phyloP scores from a whole-genome alignment of 2,888 invertebrate species.

The Pristionchus mayeri region DNA sequence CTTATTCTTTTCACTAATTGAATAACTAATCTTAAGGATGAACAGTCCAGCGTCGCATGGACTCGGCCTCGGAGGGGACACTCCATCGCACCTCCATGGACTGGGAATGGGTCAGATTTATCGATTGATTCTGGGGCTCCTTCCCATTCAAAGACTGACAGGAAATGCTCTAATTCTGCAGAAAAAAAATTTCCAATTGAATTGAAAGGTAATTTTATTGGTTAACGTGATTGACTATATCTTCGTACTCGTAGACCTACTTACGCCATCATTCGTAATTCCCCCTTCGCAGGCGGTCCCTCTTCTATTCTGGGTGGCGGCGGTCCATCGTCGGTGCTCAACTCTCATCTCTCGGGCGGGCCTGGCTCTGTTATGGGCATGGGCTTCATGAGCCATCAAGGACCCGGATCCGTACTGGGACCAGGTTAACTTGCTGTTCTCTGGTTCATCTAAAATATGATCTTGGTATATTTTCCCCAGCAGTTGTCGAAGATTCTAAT shows the following conservation, averaged over 20 bases:
- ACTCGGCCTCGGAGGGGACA: constrained; percentile 61
- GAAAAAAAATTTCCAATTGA: no score
- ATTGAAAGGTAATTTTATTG: no score
- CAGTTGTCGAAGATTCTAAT: background rate
- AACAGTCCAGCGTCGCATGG: constrained; percentile 63
- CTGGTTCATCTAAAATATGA: no score
- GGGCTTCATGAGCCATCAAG: constrained; percentile 50
- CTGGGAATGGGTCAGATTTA: constrained; percentile 46
- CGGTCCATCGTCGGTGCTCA: constrained; percentile 42
- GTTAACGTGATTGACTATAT: no score
- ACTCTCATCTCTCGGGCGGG: constrained; percentile 44
- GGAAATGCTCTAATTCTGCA: no score
- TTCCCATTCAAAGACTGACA: no score
- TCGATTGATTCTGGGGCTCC: no score
- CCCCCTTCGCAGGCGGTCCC: constrained; percentile 45
- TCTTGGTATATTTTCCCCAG: background rate
- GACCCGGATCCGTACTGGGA: constrained; percentile 66
- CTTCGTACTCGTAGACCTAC: no score
- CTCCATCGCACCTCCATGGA: constrained; percentile 61
- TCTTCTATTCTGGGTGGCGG: constrained; percentile 50
- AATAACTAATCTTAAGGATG: constrained; percentile 46
- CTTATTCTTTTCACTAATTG: background rate
- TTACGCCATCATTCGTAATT: no score
- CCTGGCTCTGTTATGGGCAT: constrained; percentile 46
- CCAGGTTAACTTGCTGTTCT: constrained; percentile 60